Percentiles rank a stretch among this genome's conserved stretches.
These are phyloP conservation scores for Melanerpes aurifrons DNA, from an alignment of 2,113 vertebrate species.

Conservation along the genomic window DNA sequence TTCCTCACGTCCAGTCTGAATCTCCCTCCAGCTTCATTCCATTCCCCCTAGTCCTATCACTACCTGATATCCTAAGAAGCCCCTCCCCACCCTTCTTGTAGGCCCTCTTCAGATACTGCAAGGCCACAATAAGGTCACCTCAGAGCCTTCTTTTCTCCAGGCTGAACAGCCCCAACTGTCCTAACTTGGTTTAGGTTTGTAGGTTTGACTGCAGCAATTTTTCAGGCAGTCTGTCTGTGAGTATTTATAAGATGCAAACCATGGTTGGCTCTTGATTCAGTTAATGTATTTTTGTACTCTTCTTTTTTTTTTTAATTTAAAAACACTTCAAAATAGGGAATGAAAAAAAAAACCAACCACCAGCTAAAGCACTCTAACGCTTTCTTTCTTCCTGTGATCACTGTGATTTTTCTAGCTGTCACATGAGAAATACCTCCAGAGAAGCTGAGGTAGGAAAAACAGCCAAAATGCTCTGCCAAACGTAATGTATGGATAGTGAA, in stretches of 20 bases:
- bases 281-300: neutral
- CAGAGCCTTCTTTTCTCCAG: too few species aligned
- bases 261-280: neutral
- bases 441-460: neutral
- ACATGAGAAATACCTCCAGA: neutral
- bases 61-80: too few species aligned
- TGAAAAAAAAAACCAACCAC: neutral
- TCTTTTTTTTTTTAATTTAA: constrained; percentile 5
- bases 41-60: too few species aligned
- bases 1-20: too few species aligned
- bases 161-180: too few species aligned
- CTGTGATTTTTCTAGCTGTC: neutral
- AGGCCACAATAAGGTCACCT: too few species aligned
- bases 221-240: neutral
- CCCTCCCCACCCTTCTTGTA: too few species aligned
- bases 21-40: too few species aligned
- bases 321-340: neutral
- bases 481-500: neutral
- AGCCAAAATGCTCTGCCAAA: neutral
- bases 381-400: neutral
- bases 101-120: too few species aligned
- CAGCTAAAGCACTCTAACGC: neutral
- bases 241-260: neutral
- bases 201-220: constrained; percentile 11
- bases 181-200: too few species aligned